These are phyloP conservation scores for Thaumetopoea pityocampa DNA, from an alignment of 1,140 invertebrate genomes.

Conservation along the genomic window DNA sequence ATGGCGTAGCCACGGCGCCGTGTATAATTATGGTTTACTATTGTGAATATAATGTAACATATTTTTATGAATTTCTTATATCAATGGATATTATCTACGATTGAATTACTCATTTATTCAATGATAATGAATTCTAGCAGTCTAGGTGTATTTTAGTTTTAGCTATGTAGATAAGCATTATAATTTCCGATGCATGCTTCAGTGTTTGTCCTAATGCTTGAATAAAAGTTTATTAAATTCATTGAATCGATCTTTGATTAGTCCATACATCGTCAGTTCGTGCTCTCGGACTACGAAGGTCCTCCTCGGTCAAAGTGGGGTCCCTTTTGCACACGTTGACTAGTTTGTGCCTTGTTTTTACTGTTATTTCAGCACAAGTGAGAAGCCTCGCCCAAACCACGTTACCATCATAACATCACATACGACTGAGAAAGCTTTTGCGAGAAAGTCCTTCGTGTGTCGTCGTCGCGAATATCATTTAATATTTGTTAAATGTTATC, in stretches of 20 bases:
- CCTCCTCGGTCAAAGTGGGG: conserved; percentile 8
- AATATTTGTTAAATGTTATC: no score
- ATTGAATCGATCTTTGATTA: conserved; percentile 40
- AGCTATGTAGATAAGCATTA: conserved; percentile 52
- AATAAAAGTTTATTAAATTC: conserved; percentile 56
- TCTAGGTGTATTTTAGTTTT: conserved; percentile 32
- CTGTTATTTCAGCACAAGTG: conserved; percentile 50
- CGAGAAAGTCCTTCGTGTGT: no score
- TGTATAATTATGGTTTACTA: conserved; percentile 15
- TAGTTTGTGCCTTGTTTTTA: conserved; percentile 40
- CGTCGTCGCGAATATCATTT: no score
- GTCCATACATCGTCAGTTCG: conserved; percentile 3
- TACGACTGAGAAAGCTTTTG: no score
- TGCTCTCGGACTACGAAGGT: conserved; percentile 2
- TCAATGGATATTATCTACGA: no score
- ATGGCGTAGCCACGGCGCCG: conserved; percentile 3
- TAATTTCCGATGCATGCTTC: conserved; percentile 53
- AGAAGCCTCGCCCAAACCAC: not conserved
- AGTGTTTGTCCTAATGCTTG: conserved; percentile 66
- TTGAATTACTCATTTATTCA: no score
- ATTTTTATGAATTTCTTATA: conserved; percentile 41
- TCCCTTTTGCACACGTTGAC: conserved; percentile 59
- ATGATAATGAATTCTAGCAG: conserved; percentile 22
- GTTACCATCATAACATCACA: not conserved
- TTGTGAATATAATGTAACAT: conserved; percentile 42